Percentiles rank a stretch among this genome's conserved stretches.
Conservation (phyloP, 2,888 invertebrate genomes). For the Standfussiana lucernea region DNA sequence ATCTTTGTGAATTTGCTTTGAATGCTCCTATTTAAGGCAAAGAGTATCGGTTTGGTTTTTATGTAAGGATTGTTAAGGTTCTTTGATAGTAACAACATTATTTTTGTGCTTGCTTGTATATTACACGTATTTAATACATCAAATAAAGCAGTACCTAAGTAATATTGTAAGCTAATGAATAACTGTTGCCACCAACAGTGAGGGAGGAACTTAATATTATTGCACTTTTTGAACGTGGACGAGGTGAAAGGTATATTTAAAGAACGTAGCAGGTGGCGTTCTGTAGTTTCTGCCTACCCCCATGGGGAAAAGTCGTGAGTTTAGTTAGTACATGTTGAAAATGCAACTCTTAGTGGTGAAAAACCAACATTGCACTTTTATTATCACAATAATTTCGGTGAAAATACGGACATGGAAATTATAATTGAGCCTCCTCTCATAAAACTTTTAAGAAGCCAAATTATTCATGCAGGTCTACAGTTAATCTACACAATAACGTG, state of each 20-base stretch:
- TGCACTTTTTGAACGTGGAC: not conserved
- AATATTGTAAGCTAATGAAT: not conserved
- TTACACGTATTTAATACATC: no score
- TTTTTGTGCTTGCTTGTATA: not conserved
- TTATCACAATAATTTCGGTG: not conserved
- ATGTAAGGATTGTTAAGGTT: not conserved
- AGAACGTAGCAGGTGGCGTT: not conserved
- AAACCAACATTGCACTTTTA: not conserved
- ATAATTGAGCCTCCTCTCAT: not conserved
- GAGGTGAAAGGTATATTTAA: not conserved
- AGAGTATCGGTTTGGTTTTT: slow-evolving; percentile 28
- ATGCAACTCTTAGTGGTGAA: not conserved
- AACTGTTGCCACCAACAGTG: not conserved
- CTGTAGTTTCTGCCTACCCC: not conserved
- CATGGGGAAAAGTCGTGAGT: not conserved
- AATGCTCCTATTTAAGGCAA: slow-evolving; percentile 54
- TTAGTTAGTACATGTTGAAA: not conserved
- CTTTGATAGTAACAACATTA: not conserved
- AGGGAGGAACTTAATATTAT: not conserved
- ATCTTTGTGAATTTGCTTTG: slow-evolving; percentile 67
- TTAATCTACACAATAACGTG: not conserved
- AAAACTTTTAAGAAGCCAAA: not conserved
- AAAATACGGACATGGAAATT: not conserved
- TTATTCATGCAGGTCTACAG: not conserved
- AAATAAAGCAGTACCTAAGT: not conserved